Percentiles rank a stretch among this genome's conserved stretches.
phyloP scores from a whole-genome alignment of 2,888 invertebrate genomes.

The Himalopsyche tibetana region DNA sequence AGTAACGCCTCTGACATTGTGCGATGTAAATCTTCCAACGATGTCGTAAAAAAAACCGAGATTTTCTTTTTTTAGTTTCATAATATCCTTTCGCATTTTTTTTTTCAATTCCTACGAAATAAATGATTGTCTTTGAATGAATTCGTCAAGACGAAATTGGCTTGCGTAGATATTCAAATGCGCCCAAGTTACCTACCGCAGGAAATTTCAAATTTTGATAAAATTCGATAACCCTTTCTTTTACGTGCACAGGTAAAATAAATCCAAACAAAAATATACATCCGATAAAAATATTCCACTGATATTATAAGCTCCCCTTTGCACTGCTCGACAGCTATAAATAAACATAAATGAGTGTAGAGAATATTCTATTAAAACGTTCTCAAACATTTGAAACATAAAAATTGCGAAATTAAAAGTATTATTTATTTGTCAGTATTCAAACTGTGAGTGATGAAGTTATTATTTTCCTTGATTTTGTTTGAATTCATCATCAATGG shows the following conservation, averaged over 20 bases:
- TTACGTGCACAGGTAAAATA: background rate
- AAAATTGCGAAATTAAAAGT: background rate
- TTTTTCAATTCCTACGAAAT: background rate
- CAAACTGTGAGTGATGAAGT: no score
- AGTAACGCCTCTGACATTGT: no score
- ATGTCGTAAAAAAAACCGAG: no score
- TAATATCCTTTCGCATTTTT: no score
- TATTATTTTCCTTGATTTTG: no score
- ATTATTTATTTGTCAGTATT: no score
- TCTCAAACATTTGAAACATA: conserved; percentile 1
- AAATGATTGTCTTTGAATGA: conserved; percentile 16
- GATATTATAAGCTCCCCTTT: conserved; percentile 6
- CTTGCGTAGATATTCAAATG: background rate
- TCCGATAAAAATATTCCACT: conserved; percentile 31
- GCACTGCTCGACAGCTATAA: conserved; percentile 8
- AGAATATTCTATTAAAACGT: conserved; percentile 11
- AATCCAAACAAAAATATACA: conserved; percentile 10
- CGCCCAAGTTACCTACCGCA: conserved; percentile 8
- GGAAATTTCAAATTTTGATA: background rate
- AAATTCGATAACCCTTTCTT: conserved; percentile 26
- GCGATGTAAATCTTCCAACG: no score
- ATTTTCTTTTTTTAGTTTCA: no score
- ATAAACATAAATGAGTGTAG: conserved; percentile 7
- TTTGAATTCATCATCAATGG: no score
- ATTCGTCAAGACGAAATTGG: background rate